These are phyloP conservation scores for Dromococcyx pavoninus DNA, from an alignment of 2,797 vertebrate genomes.

Conservation along the genomic window DNA sequence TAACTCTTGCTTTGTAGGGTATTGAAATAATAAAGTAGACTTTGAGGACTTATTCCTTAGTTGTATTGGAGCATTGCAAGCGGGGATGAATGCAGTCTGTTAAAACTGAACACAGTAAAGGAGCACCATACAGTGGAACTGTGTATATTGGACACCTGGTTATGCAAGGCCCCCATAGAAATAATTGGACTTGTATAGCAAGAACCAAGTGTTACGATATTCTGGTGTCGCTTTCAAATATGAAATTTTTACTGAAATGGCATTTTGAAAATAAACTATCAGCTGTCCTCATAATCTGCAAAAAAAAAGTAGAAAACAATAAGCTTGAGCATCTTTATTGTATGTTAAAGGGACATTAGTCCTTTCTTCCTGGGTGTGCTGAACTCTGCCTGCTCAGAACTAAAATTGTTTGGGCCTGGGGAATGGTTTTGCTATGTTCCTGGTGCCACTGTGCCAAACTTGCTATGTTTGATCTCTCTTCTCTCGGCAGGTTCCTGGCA, in stretches of 20 bases:
- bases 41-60: background rate
- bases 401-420: background rate
- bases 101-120: background rate
- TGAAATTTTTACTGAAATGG: background rate
- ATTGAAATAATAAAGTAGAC: background rate
- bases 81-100: background rate
- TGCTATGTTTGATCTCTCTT: conserved; percentile 10
- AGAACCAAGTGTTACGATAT: background rate
- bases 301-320: background rate
- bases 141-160: background rate
- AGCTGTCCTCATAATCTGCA: background rate
- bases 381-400: background rate
- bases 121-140: background rate
- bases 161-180: background rate
- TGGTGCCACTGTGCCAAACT: background rate
- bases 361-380: background rate
- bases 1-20: background rate
- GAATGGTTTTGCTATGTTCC: background rate
- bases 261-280: background rate
- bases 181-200: background rate
- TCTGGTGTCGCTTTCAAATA: background rate
- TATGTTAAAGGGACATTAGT: background rate
- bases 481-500: conserved; percentile 50
- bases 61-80: background rate
- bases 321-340: background rate